A percentile compares a stretch with the other conserved stretches of the same genome.
These are phyloP conservation scores for Standfussiana lucernea DNA, from an alignment of 2,888 invertebrate species.

Conservation along the genomic window DNA sequence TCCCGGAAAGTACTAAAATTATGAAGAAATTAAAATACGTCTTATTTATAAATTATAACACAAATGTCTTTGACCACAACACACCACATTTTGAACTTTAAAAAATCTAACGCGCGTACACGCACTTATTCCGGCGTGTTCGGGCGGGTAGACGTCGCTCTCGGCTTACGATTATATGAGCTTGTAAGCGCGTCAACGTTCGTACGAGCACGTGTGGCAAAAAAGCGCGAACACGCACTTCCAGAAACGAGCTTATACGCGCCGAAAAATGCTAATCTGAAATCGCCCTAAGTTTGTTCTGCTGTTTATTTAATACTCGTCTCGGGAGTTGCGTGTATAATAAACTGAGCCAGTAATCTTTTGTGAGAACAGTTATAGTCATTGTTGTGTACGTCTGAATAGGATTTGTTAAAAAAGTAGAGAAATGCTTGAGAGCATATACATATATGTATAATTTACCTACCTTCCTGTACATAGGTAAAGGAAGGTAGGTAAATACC, in stretches of 20 bases:
- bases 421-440: neutral
- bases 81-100: neutral
- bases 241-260: neutral
- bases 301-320: constrained; percentile 33
- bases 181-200: neutral
- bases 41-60: neutral
- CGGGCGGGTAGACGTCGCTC: neutral
- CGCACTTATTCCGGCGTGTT: neutral
- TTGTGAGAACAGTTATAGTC: constrained; percentile 17
- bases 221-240: neutral
- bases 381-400: constrained; percentile 1
- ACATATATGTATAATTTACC: too few relatives aligned
- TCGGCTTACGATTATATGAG: neutral
- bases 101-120: neutral
- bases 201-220: neutral
- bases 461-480: too few relatives aligned
- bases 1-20: neutral
- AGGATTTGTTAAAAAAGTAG: neutral
- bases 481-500: neutral
- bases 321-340: constrained; percentile 27
- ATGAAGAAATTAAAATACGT: neutral
- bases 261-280: neutral
- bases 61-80: neutral
- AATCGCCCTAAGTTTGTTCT: constrained; percentile 14
- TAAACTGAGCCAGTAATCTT: constrained; percentile 29